Evolutionary conservation across 2,888 invertebrate genomes (phyloP).

Genomic region (Lasioglossum lativentre): DNA sequence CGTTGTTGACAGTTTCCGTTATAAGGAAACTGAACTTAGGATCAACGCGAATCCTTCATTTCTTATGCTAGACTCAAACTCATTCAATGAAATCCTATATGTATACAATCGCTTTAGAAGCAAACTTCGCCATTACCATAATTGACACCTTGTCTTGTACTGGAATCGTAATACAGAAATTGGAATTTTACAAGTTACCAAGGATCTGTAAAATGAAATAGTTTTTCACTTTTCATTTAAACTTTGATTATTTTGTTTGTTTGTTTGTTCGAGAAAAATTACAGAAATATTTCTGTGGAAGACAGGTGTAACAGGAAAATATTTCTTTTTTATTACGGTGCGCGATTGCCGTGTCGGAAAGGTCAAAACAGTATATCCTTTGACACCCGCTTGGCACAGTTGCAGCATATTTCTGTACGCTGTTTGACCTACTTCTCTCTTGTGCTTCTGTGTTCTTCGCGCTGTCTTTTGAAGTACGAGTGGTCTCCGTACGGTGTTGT

Average conservation of each 20-base stretch:
- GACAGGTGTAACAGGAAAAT: background rate
- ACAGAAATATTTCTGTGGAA: background rate
- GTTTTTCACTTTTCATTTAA: background rate
- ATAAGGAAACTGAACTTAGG: background rate
- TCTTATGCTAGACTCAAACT: background rate
- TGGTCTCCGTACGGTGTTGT: background rate
- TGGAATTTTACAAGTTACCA: too few species aligned
- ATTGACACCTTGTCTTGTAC: too few species aligned
- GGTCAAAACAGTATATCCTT: background rate
- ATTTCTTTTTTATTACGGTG: background rate
- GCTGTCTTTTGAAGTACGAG: constrained; percentile 13
- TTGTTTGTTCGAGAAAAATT: background rate
- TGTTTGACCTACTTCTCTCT: background rate
- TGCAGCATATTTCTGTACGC: background rate
- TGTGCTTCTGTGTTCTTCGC: background rate
- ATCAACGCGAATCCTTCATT: background rate
- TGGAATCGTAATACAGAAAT: too few species aligned
- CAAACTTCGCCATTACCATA: too few species aligned
- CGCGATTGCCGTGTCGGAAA: background rate
- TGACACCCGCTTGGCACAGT: background rate
- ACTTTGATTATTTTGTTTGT: background rate
- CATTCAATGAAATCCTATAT: background rate
- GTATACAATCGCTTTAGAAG: background rate
- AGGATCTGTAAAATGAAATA: background rate
- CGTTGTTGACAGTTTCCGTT: background rate